Percentiles rank a stretch among this genome's conserved stretches.
These are phyloP conservation scores for Neotoma lepida DNA, from an alignment of 2,113 vertebrate genomes.

Conservation along the genomic window DNA sequence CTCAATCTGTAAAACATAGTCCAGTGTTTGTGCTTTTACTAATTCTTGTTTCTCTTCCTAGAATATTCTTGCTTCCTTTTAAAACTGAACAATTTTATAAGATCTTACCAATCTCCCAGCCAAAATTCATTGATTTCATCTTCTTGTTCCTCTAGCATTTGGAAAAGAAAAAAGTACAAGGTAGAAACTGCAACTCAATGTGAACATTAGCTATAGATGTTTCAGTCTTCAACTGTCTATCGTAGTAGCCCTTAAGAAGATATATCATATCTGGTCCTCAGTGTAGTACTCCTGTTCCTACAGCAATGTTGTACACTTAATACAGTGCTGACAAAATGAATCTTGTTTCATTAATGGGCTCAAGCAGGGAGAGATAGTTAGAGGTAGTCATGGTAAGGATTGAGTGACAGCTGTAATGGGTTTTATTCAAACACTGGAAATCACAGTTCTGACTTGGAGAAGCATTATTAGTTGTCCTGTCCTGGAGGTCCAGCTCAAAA, in stretches of 20 bases:
- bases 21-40: neutral
- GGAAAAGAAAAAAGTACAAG: neutral
- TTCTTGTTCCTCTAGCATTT: neutral
- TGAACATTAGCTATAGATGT: neutral
- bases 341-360: neutral
- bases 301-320: neutral
- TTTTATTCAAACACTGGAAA: neutral
- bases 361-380: neutral
- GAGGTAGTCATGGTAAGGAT: neutral
- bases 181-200: neutral
- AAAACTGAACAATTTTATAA: neutral
- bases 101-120: neutral
- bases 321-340: neutral
- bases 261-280: neutral
- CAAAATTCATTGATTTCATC: neutral
- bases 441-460: neutral
- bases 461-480: neutral
- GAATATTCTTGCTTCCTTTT: neutral
- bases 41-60: neutral
- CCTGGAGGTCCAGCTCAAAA: neutral
- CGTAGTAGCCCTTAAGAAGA: neutral
- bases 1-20: too few species aligned
- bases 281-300: neutral
- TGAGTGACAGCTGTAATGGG: neutral
- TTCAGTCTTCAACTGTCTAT: neutral